A percentile compares a stretch with the other conserved stretches of the same genome.
These are phyloP conservation scores for Dryocosmus kuriphilus DNA, from an alignment of 2,888 invertebrate species.

Conservation along the genomic window DNA sequence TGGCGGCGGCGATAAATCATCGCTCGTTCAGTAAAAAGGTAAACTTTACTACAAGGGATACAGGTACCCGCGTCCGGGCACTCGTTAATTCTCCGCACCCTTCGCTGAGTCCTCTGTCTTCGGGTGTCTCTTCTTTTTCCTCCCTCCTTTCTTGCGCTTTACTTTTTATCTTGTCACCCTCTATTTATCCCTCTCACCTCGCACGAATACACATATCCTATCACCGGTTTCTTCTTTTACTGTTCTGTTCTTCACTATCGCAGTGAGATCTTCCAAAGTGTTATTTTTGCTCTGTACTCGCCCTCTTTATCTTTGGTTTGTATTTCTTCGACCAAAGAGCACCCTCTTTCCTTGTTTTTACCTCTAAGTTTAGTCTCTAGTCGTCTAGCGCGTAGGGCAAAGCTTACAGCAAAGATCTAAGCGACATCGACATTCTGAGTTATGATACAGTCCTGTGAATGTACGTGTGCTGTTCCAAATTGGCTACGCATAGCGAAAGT, in stretches of 20 bases:
- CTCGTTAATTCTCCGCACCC: slow-evolving; percentile 33
- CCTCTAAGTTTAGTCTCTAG: too few species aligned
- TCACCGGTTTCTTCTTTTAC: background rate
- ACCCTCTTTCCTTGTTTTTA: background rate
- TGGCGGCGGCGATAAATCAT: slow-evolving; percentile 22
- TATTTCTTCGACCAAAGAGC: slow-evolving; percentile 2
- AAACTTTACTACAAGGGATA: slow-evolving; percentile 26
- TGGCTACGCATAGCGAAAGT: too few species aligned
- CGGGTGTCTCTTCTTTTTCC: slow-evolving; percentile 19
- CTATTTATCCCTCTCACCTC: slow-evolving; percentile 1
- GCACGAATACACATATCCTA: background rate
- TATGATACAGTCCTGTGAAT: too few species aligned
- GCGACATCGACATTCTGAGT: too few species aligned
- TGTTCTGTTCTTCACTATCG: background rate
- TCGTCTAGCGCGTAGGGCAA: too few species aligned
- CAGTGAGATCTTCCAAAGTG: slow-evolving; percentile 7
- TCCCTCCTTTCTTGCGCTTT: slow-evolving; percentile 9
- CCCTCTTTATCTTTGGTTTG: background rate
- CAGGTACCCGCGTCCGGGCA: slow-evolving; percentile 7
- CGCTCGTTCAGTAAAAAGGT: slow-evolving; percentile 26
- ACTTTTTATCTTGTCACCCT: slow-evolving; percentile 20
- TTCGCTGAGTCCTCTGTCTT: slow-evolving; percentile 25
- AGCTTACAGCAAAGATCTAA: too few species aligned
- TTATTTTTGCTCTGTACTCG: slow-evolving; percentile 4
- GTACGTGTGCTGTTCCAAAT: too few species aligned